phyloP scores from a whole-genome alignment of 2,113 vertebrate genomes.

The Catharus fuscescens region DNA sequence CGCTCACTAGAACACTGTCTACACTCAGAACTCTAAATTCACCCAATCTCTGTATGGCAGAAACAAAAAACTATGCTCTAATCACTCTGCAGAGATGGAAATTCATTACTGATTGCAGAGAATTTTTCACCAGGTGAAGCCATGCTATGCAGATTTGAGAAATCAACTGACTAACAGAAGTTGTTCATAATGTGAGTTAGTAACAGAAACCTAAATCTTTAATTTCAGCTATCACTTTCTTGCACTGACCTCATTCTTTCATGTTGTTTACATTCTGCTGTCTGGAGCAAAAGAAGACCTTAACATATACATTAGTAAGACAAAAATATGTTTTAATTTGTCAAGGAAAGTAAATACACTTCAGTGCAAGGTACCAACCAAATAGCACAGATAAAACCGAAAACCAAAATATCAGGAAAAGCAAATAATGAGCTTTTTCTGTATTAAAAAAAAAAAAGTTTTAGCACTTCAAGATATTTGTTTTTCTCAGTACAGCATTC shows the following conservation, averaged over 20 bases:
- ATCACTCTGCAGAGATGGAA: not conserved
- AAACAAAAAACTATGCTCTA: not conserved
- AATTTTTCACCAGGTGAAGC: not conserved
- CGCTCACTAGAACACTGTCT: not conserved
- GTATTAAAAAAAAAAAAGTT: not conserved
- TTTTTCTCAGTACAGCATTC: not conserved
- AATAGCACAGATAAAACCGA: not conserved
- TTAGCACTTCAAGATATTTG: not conserved
- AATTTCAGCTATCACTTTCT: not conserved
- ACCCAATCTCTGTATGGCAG: not conserved
- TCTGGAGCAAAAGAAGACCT: not conserved
- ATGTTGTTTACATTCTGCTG: not conserved
- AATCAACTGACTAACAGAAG: not conserved
- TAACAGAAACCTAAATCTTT: not conserved
- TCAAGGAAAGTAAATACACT: not conserved
- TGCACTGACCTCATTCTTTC: constrained; percentile 8
- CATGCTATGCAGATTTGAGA: not conserved
- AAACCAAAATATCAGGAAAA: not conserved
- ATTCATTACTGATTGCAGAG: not conserved
- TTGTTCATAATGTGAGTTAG: not conserved
- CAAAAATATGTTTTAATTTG: not conserved
- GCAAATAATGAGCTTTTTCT: not conserved
- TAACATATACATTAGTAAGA: not conserved
- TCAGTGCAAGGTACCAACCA: not conserved
- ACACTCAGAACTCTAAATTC: not conserved